These are phyloP conservation scores for Psittacula derbiana DNA, from an alignment of 2,797 vertebrate species.

Conservation along the genomic window DNA sequence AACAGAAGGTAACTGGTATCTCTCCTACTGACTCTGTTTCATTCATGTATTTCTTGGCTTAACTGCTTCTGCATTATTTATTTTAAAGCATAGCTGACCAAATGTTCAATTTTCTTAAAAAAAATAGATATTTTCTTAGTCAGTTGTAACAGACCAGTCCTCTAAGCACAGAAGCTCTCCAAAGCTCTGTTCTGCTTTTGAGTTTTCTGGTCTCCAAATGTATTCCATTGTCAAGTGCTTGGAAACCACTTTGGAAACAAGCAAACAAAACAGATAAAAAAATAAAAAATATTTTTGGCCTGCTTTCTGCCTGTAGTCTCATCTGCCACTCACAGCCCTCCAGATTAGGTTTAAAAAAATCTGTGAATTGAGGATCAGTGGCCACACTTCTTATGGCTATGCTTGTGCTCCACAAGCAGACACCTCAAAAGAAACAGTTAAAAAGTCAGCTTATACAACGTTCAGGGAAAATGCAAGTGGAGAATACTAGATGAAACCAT, in stretches of 20 bases:
- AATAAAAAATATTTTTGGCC: not conserved
- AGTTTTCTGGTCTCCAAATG: not conserved
- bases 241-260: constrained; percentile 48
- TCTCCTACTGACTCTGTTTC: not conserved
- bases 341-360: not conserved
- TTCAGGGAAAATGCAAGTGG: not conserved
- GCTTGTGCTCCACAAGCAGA: not conserved
- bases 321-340: not conserved
- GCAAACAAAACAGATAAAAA: not conserved
- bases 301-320: not conserved
- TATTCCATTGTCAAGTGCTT: constrained; percentile 22
- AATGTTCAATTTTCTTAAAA: not conserved
- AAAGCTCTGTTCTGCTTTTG: not conserved
- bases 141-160: not conserved
- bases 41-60: not conserved
- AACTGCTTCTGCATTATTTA: not conserved
- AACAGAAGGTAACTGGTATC: not conserved
- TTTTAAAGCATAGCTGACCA: not conserved
- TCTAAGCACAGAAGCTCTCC: not conserved
- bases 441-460: not conserved
- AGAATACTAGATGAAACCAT: not conserved
- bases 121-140: not conserved
- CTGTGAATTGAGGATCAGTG: not conserved
- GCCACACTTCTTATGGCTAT: not conserved
- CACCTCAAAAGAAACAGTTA: not conserved